A percentile compares a stretch with the other conserved stretches of the same genome.
Conservation (phyloP, 2,113 vertebrate genomes). For the Scomber japonicus region DNA sequence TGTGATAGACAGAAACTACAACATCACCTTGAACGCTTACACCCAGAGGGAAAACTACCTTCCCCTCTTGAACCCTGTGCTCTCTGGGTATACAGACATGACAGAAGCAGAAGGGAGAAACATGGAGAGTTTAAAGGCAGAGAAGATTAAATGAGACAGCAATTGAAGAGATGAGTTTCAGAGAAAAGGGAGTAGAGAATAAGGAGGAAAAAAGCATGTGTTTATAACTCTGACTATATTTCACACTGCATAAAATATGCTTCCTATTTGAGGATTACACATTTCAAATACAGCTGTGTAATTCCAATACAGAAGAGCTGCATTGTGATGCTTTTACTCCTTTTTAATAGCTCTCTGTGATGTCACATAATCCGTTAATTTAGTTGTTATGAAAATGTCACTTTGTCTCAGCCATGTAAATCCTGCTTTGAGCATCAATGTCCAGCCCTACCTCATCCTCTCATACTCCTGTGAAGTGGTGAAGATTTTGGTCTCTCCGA, state of each 20-base stretch:
- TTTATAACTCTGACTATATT: background rate
- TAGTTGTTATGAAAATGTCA: too few relatives aligned
- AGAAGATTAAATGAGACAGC: background rate
- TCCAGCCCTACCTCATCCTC: slow-evolving; percentile 90
- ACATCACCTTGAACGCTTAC: slow-evolving; percentile 96
- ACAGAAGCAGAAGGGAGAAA: background rate
- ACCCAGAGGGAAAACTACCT: slow-evolving; percentile 92
- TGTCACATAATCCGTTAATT: too few relatives aligned
- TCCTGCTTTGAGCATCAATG: too few relatives aligned
- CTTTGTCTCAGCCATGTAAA: too few relatives aligned
- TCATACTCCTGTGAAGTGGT: slow-evolving; percentile 96
- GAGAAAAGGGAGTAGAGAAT: background rate
- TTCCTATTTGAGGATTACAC: background rate
- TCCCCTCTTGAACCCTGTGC: slow-evolving; percentile 94
- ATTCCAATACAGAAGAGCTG: too few relatives aligned
- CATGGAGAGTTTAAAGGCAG: background rate
- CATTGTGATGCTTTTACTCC: too few relatives aligned
- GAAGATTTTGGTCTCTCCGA: slow-evolving; percentile 97
- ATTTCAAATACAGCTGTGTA: background rate
- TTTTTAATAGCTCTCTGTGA: too few relatives aligned
- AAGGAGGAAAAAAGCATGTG: background rate
- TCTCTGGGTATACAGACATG: slow-evolving; percentile 84
- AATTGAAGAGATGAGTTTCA: background rate
- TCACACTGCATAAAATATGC: background rate
- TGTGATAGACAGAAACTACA: slow-evolving; percentile 93